Percentiles rank a stretch among this genome's conserved stretches.
Conservation (phyloP, 2,113 vertebrate species). For the Urocolius indicus region DNA sequence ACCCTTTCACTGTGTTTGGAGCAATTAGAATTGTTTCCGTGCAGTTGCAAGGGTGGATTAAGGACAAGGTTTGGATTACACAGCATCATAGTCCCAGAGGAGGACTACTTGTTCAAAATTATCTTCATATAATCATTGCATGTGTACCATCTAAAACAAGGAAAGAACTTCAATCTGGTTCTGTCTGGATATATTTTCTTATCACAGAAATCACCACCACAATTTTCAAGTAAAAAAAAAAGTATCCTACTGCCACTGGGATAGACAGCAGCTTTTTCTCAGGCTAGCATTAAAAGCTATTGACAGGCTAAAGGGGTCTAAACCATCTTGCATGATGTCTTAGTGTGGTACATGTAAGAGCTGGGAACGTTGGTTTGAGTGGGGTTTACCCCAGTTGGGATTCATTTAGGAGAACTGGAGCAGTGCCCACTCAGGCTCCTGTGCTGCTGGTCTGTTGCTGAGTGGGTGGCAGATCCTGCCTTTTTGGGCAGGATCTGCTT, state of each 20-base stretch:
- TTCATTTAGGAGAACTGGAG: not conserved
- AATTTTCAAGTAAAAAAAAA: not conserved
- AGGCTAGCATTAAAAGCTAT: not conserved
- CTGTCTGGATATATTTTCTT: not conserved
- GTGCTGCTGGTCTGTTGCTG: not conserved
- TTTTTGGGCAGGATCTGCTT: not conserved
- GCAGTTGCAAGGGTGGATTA: not conserved
- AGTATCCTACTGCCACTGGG: too few species aligned
- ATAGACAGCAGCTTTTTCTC: not conserved
- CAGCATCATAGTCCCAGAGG: not conserved
- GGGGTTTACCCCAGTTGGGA: not conserved
- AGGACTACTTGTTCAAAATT: not conserved
- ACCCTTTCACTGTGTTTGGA: not conserved
- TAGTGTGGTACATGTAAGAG: not conserved
- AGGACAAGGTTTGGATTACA: not conserved
- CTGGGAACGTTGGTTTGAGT: not conserved
- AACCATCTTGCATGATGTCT: not conserved
- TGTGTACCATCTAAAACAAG: not conserved
- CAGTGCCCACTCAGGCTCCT: not conserved
- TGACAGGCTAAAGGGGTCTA: not conserved
- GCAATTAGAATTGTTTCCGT: not conserved
- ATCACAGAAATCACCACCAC: not conserved
- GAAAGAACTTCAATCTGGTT: not conserved
- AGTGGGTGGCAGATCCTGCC: not conserved
- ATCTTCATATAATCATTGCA: not conserved